A percentile compares a stretch with the other conserved stretches of the same genome.
Evolutionary conservation across 2,888 invertebrate species (phyloP).

Genomic region (Meghimatium bilineatum): DNA sequence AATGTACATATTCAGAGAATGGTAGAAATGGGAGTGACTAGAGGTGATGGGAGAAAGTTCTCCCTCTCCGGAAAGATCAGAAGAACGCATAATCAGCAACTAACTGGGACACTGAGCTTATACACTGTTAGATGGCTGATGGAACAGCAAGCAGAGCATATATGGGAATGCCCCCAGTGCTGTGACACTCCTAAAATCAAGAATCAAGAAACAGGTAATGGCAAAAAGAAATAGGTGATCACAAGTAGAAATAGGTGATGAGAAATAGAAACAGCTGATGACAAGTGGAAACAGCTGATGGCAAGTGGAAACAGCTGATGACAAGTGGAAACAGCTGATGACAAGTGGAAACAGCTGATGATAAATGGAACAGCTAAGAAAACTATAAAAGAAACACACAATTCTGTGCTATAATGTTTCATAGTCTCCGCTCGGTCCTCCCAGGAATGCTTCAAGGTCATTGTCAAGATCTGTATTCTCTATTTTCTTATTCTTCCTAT

Average conservation of each 20-base stretch:
- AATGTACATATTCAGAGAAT: too few species aligned
- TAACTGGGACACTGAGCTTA: too few species aligned
- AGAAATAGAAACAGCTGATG: background rate
- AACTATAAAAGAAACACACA: background rate
- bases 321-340: background rate
- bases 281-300: background rate
- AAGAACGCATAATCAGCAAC: too few species aligned
- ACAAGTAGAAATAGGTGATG: background rate
- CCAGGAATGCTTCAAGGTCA: constrained; percentile 71
- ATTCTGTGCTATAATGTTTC: constrained; percentile 59
- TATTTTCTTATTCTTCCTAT: constrained; percentile 43
- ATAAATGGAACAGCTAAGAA: too few species aligned
- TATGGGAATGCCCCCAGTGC: too few species aligned
- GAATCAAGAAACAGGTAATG: background rate
- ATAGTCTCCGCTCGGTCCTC: constrained; percentile 62
- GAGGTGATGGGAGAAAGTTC: too few species aligned
- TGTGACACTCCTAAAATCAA: too few species aligned
- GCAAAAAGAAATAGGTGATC: background rate
- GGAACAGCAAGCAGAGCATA: too few species aligned
- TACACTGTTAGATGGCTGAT: too few species aligned
- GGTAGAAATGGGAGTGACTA: too few species aligned
- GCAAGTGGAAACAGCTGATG: background rate
- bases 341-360: background rate
- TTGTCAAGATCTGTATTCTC: constrained; percentile 60
- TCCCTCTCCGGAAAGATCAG: too few species aligned